Evolutionary conservation across 2,888 invertebrate species (phyloP), one percentile per base, ranked within the genome.

Genomic region (Gasteruption jaculator): DNA sequence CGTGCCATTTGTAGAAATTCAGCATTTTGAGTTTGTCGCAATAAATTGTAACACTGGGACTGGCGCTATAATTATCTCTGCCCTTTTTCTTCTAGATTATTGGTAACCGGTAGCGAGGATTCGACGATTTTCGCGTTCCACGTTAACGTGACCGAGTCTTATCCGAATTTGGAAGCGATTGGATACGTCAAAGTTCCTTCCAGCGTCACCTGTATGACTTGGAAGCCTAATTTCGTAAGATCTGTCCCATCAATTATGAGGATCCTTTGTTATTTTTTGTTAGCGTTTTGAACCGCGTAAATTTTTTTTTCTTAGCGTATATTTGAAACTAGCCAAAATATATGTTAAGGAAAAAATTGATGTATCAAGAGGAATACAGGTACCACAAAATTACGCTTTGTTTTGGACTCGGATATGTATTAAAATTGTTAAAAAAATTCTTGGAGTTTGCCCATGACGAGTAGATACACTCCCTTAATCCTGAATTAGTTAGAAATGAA

Each of bases 61-160:
- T 8, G 10, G 22, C 7, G 29, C n/a, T 2, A 19, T 22, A 29
- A 37, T n/a, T 5, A 11, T 12, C 15, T 43, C n/a, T n/a, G n/a
- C n/a, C n/a, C n/a, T n/a, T n/a, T n/a, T n/a, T 6, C 12, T 54
- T 49, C 33, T 8, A 78, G 75, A 0, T 43, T 86, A 34, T 60
- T 89, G 7, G 77, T 86, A 1, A 84, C 82, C 0, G 81, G 81
- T 6, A 78, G 83, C 2, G 73, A 76, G 45, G 89, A 90, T 61
- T 71, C 67, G 10, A 84, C 84, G 1, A 76, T 87, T 49, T 89
- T 88, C 56, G 71, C 84, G 39, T 85, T 83, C 57, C 61, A 71
- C 21, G 48, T 86, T 12, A 38, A 58, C 29, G 35, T 30, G 2
- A 46, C 54, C 1, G 62, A 65, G 8, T 49, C 57, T 1, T 69